Evolutionary conservation across 2,888 invertebrate species (phyloP), one percentile per base, ranked within the genome.

Genomic region (Acrobasis repandana): DNA sequence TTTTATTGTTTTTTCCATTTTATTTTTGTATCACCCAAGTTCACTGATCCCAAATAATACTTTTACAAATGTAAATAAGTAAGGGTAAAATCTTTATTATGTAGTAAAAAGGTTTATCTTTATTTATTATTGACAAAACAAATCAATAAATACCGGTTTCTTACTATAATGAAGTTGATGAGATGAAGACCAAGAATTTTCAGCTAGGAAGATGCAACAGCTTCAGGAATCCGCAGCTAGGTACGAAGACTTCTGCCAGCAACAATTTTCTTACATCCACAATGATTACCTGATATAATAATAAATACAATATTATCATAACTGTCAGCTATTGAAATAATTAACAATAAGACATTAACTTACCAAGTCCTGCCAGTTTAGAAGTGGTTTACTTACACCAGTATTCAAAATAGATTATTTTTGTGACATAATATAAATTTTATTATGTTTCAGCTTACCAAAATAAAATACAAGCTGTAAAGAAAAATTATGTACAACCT

Each of bases 401-500:
- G 85, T 85, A 83, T 72, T 73, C 69, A 75, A 69, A 74, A 63
- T 65, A 68, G 68, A 67, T 71, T 74, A n/a, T 58, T 79, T 82
- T 82, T 82, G 73, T 78, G 75, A 82, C 82, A 81, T 83, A 85
- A 84, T 82, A 83, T 76, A 80, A 79, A 77, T 82, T 28, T 86
- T 86, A 89, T 87, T 88, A 82, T 85, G 82, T 84, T 83, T 77
- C 75, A 85, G 76, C 81, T 85, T 83, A 85, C 73, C 67, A 75
- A 83, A 84, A 79, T 82, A 83, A 84, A 85, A 80, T 82, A 86
- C 79, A 88, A 85, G 88, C 83, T 80, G 83, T 86, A 85, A 87
- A 80, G 76, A 79, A 79, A 84, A 86, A 86, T 80, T 90, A 89
- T 91, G 72, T 90, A 90, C 91, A 91, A 88, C 86, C 82, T 83